Percentiles rank a stretch among this genome's conserved stretches.
phyloP scores from a whole-genome alignment of 2,113 vertebrate genomes.

The Ardeotis arabs region DNA sequence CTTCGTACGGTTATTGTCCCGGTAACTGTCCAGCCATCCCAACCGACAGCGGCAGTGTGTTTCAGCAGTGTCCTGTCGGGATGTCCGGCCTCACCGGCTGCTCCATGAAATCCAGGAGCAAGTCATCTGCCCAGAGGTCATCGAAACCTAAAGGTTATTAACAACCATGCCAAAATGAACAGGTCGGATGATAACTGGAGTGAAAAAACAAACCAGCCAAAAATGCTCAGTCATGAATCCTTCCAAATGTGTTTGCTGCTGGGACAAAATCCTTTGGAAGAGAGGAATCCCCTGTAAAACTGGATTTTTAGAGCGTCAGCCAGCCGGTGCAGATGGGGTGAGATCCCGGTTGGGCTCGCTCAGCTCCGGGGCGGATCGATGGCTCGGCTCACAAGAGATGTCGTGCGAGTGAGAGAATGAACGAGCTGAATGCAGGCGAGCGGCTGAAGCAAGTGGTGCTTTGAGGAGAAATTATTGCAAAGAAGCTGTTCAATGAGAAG shows the following conservation, averaged over 20 bases:
- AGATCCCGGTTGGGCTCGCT: not conserved
- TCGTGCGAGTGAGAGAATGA: not conserved
- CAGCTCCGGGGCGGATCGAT: not conserved
- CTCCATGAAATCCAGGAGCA: not conserved
- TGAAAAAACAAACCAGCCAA: not conserved
- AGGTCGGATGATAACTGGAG: not conserved
- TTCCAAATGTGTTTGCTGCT: not conserved
- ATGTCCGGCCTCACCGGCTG: not conserved
- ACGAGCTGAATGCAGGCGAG: not conserved
- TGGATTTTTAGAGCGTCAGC: not conserved
- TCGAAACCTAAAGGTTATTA: too few species aligned
- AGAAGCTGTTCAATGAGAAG: slow-evolving; percentile 39
- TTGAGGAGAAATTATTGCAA: not conserved
- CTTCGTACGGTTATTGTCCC: too few species aligned
- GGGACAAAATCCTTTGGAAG: not conserved
- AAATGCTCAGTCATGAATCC: not conserved
- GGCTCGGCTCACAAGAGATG: not conserved
- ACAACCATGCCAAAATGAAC: not conserved
- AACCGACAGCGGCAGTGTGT: too few species aligned
- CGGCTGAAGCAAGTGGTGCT: not conserved
- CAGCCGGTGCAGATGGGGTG: not conserved
- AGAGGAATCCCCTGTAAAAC: not conserved
- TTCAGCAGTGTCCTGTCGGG: too few species aligned
- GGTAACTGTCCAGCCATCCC: too few species aligned
- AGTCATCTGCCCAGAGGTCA: too few species aligned